Evolutionary conservation across 2,888 invertebrate species (phyloP).

Genomic region (Synanthedon formicaeformis): DNA sequence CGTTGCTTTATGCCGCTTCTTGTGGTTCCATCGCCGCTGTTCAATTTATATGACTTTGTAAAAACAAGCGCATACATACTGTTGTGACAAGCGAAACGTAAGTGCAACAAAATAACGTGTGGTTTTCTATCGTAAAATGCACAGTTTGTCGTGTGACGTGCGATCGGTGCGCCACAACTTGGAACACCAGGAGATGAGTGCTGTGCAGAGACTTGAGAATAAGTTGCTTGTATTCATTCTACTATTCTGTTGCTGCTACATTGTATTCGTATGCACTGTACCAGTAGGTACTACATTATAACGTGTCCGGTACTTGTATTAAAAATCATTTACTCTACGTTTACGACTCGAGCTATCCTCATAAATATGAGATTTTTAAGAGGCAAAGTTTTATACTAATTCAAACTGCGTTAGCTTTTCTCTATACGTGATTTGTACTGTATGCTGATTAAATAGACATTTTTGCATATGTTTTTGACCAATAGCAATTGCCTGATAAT

Average conservation of each 20-base stretch:
- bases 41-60: background rate
- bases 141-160: slow-evolving; percentile 11
- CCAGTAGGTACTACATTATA: background rate
- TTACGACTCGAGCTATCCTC: no score
- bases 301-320: no score
- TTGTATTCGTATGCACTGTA: background rate
- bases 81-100: slow-evolving; percentile 5
- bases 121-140: slow-evolving; percentile 14
- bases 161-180: slow-evolving; percentile 3
- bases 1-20: background rate
- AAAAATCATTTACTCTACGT: no score
- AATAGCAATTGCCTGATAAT: no score
- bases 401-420: no score
- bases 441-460: no score
- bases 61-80: slow-evolving; percentile 1
- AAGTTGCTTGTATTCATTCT: background rate
- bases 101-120: slow-evolving; percentile 10
- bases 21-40: background rate
- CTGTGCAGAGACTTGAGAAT: background rate
- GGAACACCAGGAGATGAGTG: slow-evolving; percentile 4
- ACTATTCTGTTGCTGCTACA: background rate
- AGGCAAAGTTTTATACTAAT: no score
- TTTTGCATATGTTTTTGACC: no score
- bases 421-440: no score
- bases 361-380: no score